These are phyloP conservation scores for Nanorana parkeri DNA, from an alignment of 2,113 vertebrate species.

Conservation along the genomic window DNA sequence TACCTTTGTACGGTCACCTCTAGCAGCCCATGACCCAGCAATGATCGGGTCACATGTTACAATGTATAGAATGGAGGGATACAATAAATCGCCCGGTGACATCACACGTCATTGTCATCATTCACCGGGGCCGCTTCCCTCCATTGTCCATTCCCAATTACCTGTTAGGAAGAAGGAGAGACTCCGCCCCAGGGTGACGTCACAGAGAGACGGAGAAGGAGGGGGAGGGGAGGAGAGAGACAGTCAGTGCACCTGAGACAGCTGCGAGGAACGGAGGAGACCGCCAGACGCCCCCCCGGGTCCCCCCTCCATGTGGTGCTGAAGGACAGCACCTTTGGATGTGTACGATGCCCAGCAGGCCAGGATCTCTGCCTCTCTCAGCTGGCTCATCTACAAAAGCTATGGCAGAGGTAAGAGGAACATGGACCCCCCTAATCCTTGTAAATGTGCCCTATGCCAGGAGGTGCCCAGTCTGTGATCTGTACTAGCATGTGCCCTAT, in stretches of 20 bases:
- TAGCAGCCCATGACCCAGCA: background rate
- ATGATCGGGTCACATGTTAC: background rate
- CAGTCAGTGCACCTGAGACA: background rate
- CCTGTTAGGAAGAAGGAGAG: conserved; percentile 35
- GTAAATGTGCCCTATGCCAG: too few species aligned
- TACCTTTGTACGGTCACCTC: too few species aligned
- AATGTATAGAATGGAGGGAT: background rate
- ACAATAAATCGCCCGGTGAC: conserved; percentile 42
- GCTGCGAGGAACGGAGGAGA: conserved; percentile 29
- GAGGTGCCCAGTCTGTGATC: too few species aligned
- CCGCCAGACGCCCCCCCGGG: conserved; percentile 31
- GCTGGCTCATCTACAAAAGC: conserved; percentile 86
- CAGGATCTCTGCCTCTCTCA: conserved; percentile 87
- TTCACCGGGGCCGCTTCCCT: conserved; percentile 26
- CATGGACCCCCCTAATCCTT: background rate
- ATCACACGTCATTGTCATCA: too few species aligned
- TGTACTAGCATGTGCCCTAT: too few species aligned
- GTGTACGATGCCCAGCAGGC: conserved; percentile 85
- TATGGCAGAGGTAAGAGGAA: conserved; percentile 84
- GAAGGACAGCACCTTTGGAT: conserved; percentile 76
- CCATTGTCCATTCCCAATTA: conserved; percentile 48
- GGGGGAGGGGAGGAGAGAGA: background rate
- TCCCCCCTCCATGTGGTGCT: conserved; percentile 40
- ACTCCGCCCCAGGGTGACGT: conserved; percentile 48
- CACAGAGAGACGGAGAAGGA: conserved; percentile 11